Evolutionary conservation across 1,140 invertebrate genomes (phyloP).

Genomic region (Diabrotica virgifera): DNA sequence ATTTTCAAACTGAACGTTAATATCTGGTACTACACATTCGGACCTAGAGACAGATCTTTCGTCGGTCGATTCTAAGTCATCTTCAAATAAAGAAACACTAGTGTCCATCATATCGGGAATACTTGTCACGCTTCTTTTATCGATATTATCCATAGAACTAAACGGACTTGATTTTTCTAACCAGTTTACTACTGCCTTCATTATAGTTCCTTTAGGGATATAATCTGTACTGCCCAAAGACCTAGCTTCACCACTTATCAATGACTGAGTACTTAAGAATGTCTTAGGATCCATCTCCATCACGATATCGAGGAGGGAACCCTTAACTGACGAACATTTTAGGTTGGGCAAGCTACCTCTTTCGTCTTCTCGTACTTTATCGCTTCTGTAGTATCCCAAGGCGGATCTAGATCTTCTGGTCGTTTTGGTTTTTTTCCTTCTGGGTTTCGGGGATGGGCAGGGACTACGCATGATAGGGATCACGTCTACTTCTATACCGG

Average conservation of each 20-base stretch:
- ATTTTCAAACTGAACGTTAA: slow-evolving; percentile 8
- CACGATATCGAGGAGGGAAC: slow-evolving; percentile 37
- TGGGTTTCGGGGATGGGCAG: slow-evolving; percentile 39
- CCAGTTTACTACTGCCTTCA: slow-evolving; percentile 44
- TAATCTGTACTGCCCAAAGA: slow-evolving; percentile 40
- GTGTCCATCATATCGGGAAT: slow-evolving; percentile 27
- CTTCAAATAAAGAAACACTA: slow-evolving; percentile 28
- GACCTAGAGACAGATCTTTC: slow-evolving; percentile 11
- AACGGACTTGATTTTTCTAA: slow-evolving; percentile 38
- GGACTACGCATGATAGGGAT: slow-evolving; percentile 47
- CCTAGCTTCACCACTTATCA: slow-evolving; percentile 25
- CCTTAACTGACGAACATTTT: slow-evolving; percentile 27
- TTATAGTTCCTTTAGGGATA: slow-evolving; percentile 39
- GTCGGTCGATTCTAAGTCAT: slow-evolving; percentile 27
- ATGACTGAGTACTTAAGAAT: slow-evolving; percentile 40
- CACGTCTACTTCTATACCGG: slow-evolving; percentile 46
- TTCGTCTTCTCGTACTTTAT: slow-evolving; percentile 28
- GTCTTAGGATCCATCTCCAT: slow-evolving; percentile 38
- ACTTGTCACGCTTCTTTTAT: slow-evolving; percentile 29
- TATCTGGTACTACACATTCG: slow-evolving; percentile 26
- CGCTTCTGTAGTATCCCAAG: slow-evolving; percentile 36
- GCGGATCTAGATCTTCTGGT: slow-evolving; percentile 37
- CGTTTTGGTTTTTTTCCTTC: slow-evolving; percentile 30
- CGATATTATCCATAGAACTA: slow-evolving; percentile 35
- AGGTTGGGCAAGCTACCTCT: slow-evolving; percentile 44